Conservation (phyloP, 2,888 invertebrate species). For the Camponotus fellah region DNA sequence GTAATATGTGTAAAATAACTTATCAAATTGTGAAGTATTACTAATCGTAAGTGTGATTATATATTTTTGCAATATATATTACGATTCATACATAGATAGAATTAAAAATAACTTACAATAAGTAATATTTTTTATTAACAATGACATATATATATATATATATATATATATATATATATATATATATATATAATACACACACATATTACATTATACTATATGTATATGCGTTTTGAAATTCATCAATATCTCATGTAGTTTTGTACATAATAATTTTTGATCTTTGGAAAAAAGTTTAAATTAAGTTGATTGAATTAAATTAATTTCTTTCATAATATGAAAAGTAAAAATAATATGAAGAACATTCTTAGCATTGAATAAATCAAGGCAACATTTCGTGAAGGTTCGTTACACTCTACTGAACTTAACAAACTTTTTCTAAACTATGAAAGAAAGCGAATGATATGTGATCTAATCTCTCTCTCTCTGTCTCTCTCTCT, state of each 20-base stretch:
- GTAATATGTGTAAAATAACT: neutral
- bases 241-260: neutral
- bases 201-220: neutral
- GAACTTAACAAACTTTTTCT: constrained; percentile 21
- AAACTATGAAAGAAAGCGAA: constrained; percentile 25
- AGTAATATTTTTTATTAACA: neutral
- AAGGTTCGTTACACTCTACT: constrained; percentile 36
- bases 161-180: too few relatives aligned
- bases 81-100: neutral
- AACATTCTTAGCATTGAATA: constrained; percentile 39
- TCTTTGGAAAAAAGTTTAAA: too few relatives aligned
- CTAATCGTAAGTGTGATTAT: too few relatives aligned
- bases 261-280: too few relatives aligned
- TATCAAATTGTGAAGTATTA: neutral
- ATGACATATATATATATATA: neutral
- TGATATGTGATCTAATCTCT: neutral
- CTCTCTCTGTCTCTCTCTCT: neutral
- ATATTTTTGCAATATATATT: neutral
- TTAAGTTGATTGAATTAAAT: neutral
- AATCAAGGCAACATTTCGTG: constrained; percentile 30
- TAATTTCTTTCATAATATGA: neutral
- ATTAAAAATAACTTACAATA: neutral
- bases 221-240: neutral
- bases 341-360: neutral
- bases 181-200: neutral